Conservation (phyloP, 2,888 invertebrate genomes). For the Lypha dubia region DNA sequence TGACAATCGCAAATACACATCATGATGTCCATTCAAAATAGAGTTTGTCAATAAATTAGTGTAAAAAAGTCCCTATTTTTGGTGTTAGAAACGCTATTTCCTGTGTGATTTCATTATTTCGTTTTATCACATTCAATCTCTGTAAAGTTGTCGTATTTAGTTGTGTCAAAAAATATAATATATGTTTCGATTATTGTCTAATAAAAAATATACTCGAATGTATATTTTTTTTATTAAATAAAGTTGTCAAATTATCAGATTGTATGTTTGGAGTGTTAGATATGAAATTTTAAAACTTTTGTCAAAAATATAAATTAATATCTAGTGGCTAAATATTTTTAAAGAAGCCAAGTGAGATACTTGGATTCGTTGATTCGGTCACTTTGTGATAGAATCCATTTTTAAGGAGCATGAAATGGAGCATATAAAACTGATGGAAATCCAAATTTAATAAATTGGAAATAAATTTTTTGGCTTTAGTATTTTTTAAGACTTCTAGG, state of each 20-base stretch:
- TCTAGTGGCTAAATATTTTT: too few species aligned
- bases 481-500: too few species aligned
- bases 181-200: conserved; percentile 22
- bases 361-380: too few species aligned
- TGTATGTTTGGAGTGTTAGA: background rate
- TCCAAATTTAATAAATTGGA: too few species aligned
- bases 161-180: conserved; percentile 16
- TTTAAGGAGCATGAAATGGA: too few species aligned
- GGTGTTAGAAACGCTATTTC: conserved; percentile 6
- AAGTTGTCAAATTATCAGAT: background rate
- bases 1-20: background rate
- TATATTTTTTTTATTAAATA: background rate
- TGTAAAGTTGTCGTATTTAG: conserved; percentile 6
- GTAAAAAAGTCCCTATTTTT: background rate
- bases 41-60: conserved; percentile 40
- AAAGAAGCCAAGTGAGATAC: too few species aligned
- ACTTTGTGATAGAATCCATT: too few species aligned
- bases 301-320: too few species aligned
- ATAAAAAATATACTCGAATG: conserved; percentile 35
- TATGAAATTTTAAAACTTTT: background rate
- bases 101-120: conserved; percentile 7
- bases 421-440: too few species aligned
- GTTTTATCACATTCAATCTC: conserved; percentile 25
- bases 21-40: conserved; percentile 5
- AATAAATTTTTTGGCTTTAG: too few species aligned